Base-by-base conservation (phyloP, 2,888 invertebrate species). In the Pristionchus mayeri region DNA sequence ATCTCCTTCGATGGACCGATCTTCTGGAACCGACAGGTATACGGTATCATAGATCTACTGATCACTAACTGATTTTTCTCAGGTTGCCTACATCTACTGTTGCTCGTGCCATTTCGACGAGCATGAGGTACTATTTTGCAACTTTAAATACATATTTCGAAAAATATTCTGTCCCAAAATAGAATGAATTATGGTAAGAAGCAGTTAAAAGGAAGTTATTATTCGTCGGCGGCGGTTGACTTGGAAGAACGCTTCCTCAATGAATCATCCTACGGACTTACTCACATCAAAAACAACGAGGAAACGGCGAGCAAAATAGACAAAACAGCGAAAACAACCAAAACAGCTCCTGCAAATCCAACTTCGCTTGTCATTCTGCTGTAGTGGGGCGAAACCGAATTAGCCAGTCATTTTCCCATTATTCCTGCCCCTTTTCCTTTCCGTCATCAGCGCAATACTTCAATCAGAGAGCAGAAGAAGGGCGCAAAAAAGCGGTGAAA, bases 91-190 rank as follows among this genome's bases (percentile, higher is more conserved):
- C 75, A 90, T 92, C 86, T 92, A 92, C 87, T 91, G 91, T 85
- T 92, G 92, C 85, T 90, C 91, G 18, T 92, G 92, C 85, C 92
- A 92, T 85, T 92, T 92, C 85, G 91, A 92, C 40, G 90, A 91
- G 84, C 92, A 93, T 86, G 92, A 92, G 89, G 91, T n/a, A n/a
- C n/a, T n/a, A n/a, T n/a, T n/a, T n/a, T n/a, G n/a, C n/a, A n/a
- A n/a, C n/a, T n/a, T n/a, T n/a, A n/a, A n/a, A n/a, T n/a, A n/a
- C n/a, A n/a, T n/a, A n/a, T n/a, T n/a, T n/a, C n/a, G n/a, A n/a
- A n/a, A n/a, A n/a, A n/a, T n/a, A n/a, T n/a, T n/a, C n/a, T n/a
- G n/a, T n/a, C n/a, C n/a, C n/a, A n/a, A n/a, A n/a, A n/a, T n/a
- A n/a, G n/a, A n/a, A n/a, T n/a, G n/a, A n/a, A n/a, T n/a, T n/a